phyloP scores from a whole-genome alignment of 2,888 invertebrate species.

The Aporophyla nigra region DNA sequence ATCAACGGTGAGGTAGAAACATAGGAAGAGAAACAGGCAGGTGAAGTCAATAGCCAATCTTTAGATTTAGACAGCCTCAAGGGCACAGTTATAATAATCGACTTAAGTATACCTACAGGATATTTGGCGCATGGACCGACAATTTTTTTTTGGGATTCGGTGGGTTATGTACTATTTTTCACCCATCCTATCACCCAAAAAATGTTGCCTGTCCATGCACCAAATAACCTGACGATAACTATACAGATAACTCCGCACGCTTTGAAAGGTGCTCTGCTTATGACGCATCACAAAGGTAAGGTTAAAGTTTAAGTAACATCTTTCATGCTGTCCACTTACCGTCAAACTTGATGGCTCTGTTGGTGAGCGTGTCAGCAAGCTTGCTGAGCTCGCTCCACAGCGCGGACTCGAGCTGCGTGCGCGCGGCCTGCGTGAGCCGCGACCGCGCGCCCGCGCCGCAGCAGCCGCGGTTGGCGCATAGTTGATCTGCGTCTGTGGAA shows the following conservation, averaged over 20 bases:
- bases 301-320: neutral
- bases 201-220: no score
- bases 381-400: conserved; percentile 94
- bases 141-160: no score
- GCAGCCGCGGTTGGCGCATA: conserved; percentile 92
- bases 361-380: conserved; percentile 94
- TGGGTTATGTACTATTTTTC: no score
- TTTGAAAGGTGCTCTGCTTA: neutral
- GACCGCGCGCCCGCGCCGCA: conserved; percentile 92
- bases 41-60: no score
- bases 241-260: neutral
- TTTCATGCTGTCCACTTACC: conserved; percentile 90
- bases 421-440: conserved; percentile 93
- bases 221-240: neutral
- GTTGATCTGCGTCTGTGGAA: conserved; percentile 86
- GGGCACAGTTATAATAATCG: no score
- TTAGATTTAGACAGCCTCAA: no score
- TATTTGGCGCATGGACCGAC: no score
- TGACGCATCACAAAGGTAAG: neutral
- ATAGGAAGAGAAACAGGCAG: no score
- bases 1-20: no score
- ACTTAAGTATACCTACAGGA: no score
- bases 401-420: conserved; percentile 94
- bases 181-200: no score
- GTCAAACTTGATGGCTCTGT: conserved; percentile 96